Evolutionary conservation across 1,140 invertebrate species (phyloP), one percentile per base, ranked within the genome.

Genomic region (Zaprionus ghesquierei): DNA sequence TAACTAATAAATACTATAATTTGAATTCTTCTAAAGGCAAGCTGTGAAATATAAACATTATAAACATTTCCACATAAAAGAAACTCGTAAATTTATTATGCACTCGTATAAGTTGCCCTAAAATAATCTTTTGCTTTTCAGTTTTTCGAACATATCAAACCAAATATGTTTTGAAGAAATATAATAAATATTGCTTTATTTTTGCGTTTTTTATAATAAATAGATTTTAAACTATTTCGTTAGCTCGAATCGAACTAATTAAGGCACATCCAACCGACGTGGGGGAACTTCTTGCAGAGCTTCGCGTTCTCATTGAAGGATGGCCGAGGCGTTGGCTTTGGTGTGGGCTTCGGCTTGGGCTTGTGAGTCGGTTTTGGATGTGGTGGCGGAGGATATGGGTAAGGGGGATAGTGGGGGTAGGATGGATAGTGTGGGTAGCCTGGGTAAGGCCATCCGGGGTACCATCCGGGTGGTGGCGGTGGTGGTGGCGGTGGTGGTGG

Each of bases 131-230:
- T 2, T 8, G 6, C 5, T 41, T 41, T 15, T 6, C 5, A 38
- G 35, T n/a, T 38, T n/a, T 38, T 15, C 15, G 35, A n/a, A 15
- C 15, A 20, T 20, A 46, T 46, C 25, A 51, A 51, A 51, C 49
- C 20, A 22, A 27, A 51, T 51, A 22, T 27, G 13, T 25, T 25
- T 51, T 51, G 27, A 51, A 51, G 23, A 51, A 51, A 51, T 25
- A 51, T 27, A 51, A 51, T n/a, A 27, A 27, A 51, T 25, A 51
- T 46, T 46, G 18, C 41, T 56, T 38, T 31, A 31, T 56, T 22
- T 46, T 46, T 46, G 15, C 20, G 27, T 29, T 29, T 46, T 46
- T 46, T 22, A 12, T 10, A 46, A 46, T 46, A 46, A 46, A 46
- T 46, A 46, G 41, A 2, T 10, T 46, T 46, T 3, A 44, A 15